Conservation (phyloP, 2,797 vertebrate genomes). For the Pseudotriccus pelzelni region DNA sequence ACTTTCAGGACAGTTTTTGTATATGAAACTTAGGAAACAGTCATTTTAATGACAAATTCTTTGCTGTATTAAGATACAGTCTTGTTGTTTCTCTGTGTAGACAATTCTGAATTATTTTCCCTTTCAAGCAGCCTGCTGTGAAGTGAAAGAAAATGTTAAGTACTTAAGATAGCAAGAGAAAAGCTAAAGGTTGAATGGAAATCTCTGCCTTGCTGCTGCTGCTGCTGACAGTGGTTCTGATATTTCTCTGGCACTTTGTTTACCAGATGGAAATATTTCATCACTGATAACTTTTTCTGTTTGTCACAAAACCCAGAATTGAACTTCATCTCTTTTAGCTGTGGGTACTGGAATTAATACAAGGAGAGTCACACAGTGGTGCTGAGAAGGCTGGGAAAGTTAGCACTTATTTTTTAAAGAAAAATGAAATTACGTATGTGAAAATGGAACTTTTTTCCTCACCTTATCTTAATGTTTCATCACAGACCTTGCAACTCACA, state of each 20-base stretch:
- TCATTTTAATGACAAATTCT: background rate
- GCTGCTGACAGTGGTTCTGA: background rate
- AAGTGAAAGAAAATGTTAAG: background rate
- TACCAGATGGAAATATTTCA: constrained; percentile 29
- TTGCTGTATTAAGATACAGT: background rate
- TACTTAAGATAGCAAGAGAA: constrained; percentile 3
- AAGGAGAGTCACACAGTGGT: background rate
- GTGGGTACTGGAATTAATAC: background rate
- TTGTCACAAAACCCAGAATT: background rate
- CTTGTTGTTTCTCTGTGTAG: background rate
- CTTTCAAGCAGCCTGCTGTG: background rate
- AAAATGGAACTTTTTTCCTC: constrained; percentile 19
- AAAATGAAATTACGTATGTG: background rate
- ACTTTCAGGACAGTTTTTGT: background rate
- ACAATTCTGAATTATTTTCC: constrained; percentile 5
- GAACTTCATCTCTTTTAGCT: background rate
- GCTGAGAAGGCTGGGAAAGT: background rate
- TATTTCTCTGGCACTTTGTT: constrained; percentile 19
- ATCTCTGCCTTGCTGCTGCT: background rate
- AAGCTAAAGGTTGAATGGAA: constrained; percentile 22
- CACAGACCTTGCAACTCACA: background rate
- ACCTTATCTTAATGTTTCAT: constrained; percentile 4
- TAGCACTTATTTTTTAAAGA: background rate
- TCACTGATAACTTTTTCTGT: background rate
- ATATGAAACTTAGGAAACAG: background rate